These are phyloP conservation scores for Automeris io DNA, from an alignment of 2,888 invertebrate genomes.

Conservation along the genomic window DNA sequence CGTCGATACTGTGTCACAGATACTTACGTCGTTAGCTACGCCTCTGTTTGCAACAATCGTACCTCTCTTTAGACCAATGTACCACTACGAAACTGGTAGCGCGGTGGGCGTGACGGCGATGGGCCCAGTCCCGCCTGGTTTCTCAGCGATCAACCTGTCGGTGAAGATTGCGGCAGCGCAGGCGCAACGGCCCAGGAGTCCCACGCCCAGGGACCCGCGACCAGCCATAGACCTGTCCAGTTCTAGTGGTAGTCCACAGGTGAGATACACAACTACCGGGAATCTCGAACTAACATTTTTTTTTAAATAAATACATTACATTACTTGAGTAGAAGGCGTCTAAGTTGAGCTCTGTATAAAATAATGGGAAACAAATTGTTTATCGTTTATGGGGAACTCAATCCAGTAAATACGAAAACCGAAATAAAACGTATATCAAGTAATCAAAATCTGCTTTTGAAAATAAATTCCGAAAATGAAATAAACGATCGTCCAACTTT, in stretches of 20 bases:
- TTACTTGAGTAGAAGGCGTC: no score
- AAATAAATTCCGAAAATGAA: no score
- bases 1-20: no score
- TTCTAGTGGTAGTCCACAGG: constrained; percentile 93
- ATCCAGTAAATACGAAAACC: no score
- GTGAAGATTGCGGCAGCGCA: constrained; percentile 89
- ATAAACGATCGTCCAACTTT: no score
- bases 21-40: no score
- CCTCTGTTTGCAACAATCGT: constrained; percentile 8
- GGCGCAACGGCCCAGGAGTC: constrained; percentile 83
- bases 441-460: no score
- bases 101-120: constrained; percentile 58
- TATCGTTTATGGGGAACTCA: no score
- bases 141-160: constrained; percentile 89
- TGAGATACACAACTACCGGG: constrained; percentile 43
- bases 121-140: constrained; percentile 82
- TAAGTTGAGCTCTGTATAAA: no score
- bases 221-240: constrained; percentile 92
- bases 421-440: no score
- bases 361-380: no score
- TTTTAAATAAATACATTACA: no score
- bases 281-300: neutral
- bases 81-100: constrained; percentile 84
- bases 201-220: constrained; percentile 85
- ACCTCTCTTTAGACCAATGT: constrained; percentile 82